phyloP scores from a whole-genome alignment of 2,888 invertebrate genomes.

The Dilophus febrilis region DNA sequence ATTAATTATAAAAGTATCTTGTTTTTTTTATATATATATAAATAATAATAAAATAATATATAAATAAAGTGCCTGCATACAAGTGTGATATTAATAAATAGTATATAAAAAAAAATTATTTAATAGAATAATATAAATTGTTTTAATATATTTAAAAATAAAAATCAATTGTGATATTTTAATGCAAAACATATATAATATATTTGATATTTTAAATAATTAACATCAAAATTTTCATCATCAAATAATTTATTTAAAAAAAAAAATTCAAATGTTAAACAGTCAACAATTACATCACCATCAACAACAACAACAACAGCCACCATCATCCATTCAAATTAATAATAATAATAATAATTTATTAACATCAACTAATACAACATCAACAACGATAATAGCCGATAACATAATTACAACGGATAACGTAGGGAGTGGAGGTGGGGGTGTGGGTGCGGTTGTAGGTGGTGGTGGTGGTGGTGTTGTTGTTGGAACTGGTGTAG shows the following conservation, averaged over 20 bases:
- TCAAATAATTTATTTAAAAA: slow-evolving; percentile 1
- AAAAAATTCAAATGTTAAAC: slow-evolving; percentile 13
- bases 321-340: slow-evolving; percentile 3
- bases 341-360: too few relatives aligned
- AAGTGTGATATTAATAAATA: too few relatives aligned
- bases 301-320: slow-evolving; percentile 7
- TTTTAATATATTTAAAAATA: neutral
- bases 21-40: too few relatives aligned
- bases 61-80: too few relatives aligned
- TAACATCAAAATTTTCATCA: neutral
- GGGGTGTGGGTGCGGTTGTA: neutral
- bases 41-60: too few relatives aligned
- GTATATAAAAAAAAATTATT: too few relatives aligned
- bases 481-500: neutral
- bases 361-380: slow-evolving; percentile 5
- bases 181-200: too few relatives aligned
- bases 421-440: neutral
- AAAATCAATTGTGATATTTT: neutral
- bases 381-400: slow-evolving; percentile 5
- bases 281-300: slow-evolving; percentile 7
- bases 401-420: neutral
- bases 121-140: neutral
- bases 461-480: neutral
- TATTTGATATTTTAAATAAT: neutral
- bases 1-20: too few relatives aligned